These are phyloP conservation scores for Xanthorhoe spadicearia DNA, from an alignment of 2,888 invertebrate genomes.

Conservation along the genomic window DNA sequence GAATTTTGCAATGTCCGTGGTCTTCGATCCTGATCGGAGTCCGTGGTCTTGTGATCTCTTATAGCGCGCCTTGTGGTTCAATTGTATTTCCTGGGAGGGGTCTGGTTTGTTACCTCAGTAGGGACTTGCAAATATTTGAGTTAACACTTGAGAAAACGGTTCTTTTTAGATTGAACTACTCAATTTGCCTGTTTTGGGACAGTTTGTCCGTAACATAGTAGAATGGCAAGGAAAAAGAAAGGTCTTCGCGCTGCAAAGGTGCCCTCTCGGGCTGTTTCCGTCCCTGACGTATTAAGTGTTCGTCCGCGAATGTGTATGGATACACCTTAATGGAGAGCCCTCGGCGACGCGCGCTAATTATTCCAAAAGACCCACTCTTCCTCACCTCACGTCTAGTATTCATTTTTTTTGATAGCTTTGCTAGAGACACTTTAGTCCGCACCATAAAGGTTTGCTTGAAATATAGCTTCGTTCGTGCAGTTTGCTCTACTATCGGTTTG, in stretches of 20 bases:
- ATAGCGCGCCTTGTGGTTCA: background rate
- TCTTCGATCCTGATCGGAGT: no score
- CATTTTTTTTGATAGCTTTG: constrained; percentile 21
- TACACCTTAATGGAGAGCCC: constrained; percentile 64
- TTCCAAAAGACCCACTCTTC: constrained; percentile 63
- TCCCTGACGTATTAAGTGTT: constrained; percentile 4
- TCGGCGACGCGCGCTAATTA: constrained; percentile 65
- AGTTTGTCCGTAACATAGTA: background rate
- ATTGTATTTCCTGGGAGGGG: background rate
- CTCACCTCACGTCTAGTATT: constrained; percentile 19
- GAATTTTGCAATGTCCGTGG: constrained; percentile 10
- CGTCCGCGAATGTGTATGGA: constrained; percentile 13
- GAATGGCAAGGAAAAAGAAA: background rate
- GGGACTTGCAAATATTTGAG: background rate
- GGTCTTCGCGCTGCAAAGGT: background rate
- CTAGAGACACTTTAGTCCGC: background rate
- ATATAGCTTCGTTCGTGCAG: constrained; percentile 4
- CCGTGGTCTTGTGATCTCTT: background rate
- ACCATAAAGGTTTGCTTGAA: background rate
- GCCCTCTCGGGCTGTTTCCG: background rate
- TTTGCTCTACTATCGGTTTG: constrained; percentile 16
- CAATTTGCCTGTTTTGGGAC: background rate
- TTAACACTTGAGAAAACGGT: background rate
- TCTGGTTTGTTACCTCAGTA: background rate
- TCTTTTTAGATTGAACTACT: background rate